Conservation (phyloP, 2,797 vertebrate genomes). For the Rhodeus uyekii region DNA sequence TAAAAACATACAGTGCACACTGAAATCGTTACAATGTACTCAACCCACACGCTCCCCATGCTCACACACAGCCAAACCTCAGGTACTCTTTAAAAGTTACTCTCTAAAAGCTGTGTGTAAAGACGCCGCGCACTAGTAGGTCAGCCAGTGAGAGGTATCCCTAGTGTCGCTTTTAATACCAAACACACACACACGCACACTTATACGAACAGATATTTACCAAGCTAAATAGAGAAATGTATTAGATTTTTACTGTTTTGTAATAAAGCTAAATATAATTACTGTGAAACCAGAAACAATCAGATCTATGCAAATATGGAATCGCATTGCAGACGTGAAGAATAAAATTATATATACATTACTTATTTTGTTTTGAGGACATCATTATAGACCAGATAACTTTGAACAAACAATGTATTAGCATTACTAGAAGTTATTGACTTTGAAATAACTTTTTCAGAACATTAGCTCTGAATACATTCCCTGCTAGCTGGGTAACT, state of each 20-base stretch:
- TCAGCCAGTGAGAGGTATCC: background rate
- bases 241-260: background rate
- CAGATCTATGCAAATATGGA: background rate
- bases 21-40: background rate
- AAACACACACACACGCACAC: background rate
- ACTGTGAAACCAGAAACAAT: background rate
- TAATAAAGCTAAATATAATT: background rate
- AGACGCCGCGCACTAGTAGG: background rate
- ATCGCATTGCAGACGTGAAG: background rate
- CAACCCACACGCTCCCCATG: background rate
- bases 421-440: background rate
- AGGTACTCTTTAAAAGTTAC: conserved; percentile 18
- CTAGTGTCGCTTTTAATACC: background rate
- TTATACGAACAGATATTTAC: background rate
- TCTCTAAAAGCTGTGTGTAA: conserved; percentile 6
- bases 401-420: background rate
- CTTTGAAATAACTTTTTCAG: background rate
- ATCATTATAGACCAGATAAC: background rate
- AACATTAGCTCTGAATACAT: background rate
- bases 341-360: background rate
- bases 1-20: background rate
- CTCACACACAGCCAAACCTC: background rate
- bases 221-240: background rate
- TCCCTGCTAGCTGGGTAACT: background rate
- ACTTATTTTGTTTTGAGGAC: background rate